Base-by-base conservation (phyloP, 1,140 invertebrate genomes). In the Apolygus lucorum region DNA sequence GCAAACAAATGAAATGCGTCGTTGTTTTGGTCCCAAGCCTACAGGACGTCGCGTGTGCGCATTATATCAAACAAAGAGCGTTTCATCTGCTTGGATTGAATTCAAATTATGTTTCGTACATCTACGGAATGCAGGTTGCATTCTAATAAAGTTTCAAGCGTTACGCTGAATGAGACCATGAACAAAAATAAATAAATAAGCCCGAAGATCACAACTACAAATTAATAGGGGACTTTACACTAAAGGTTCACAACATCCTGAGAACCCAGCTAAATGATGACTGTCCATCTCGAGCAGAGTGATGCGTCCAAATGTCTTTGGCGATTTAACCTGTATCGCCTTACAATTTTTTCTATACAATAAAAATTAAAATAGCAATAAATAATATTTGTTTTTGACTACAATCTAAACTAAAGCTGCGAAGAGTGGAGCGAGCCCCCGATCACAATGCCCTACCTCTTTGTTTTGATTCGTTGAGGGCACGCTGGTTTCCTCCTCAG, bases 391-490 rank as follows among this genome's bases (percentile, higher is more conserved):
- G 11, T 59, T 59, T 11, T 59, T 21, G 8, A 59, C 54, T 17
- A n/a, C n/a, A 14, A 59, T 59, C 54, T 59, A 59, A 13, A 59
- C 54, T 59, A 59, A 59, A 59, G 54, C 54, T 59, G 54, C 54
- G 54, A 14, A 22, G 54, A 59, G 54, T 4, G 54, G 54, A 17
- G 34, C 34, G 54, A 59, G 34, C 34, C 34, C 2, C 2, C 22
- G n/a, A n/a, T n/a, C n/a, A n/a, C n/a, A n/a, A n/a, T n/a, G n/a
- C 68, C 68, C 68, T 70, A 70, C 63, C 68, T 70, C 28, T 70
- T 70, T 2, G 63, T 42, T 49, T 70, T 70, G 21, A 70, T 21
- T n/a, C 63, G 63, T 24, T 70, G 68, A 13, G 68, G 68, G 25
- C 29, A 65, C 8, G 63, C 62, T n/a, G 68, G 68, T 65, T 70